A percentile compares a stretch with the other conserved stretches of the same genome.
phyloP scores from a whole-genome alignment of 2,888 invertebrate species.

The Lycophotia porphyrea region DNA sequence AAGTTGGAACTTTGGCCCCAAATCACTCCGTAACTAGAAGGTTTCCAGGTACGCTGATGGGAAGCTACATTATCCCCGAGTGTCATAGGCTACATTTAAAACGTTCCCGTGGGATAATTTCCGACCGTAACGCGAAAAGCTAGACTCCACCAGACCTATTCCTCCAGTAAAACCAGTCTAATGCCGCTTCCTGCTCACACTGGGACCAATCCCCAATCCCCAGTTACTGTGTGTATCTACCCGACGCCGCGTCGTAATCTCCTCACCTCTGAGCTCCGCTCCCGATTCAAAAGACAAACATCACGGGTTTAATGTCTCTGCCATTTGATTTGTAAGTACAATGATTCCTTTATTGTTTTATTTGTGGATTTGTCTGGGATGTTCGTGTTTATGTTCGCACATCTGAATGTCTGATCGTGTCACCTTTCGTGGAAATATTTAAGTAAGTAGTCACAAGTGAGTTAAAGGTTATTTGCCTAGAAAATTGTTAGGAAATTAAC shows the following conservation, averaged over 20 bases:
- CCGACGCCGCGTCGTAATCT: slow-evolving; percentile 38
- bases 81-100: neutral
- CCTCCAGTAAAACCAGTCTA: neutral
- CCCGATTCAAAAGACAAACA: slow-evolving; percentile 34
- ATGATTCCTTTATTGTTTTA: slow-evolving; percentile 6
- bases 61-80: neutral
- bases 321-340: slow-evolving; percentile 24
- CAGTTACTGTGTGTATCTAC: slow-evolving; percentile 18
- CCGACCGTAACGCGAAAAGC: neutral
- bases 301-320: slow-evolving; percentile 37
- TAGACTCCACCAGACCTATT: neutral
- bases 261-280: slow-evolving; percentile 47
- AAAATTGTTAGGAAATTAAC: neutral
- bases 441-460: neutral
- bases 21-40: no score
- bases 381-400: neutral
- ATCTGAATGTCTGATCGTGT: neutral
- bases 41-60: no score
- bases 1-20: no score
- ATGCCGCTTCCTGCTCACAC: slow-evolving; percentile 9
- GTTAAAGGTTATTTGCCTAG: neutral
- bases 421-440: neutral
- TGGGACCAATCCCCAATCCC: neutral
- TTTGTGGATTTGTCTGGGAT: neutral
- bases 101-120: neutral